These are phyloP conservation scores for Lasioglossum baleicum DNA, from an alignment of 1,140 invertebrate species.

Conservation along the genomic window DNA sequence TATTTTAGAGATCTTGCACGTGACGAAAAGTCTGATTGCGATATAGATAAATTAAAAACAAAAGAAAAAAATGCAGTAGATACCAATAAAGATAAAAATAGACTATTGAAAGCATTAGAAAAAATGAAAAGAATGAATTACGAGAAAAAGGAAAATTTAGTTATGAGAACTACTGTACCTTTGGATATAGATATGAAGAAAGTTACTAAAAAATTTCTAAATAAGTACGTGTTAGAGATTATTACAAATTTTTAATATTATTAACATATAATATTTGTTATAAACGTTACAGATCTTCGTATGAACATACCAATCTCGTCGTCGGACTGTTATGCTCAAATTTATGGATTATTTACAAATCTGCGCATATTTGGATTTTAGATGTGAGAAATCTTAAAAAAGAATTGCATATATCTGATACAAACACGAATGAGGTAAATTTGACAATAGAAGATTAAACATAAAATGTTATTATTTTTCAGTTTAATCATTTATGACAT, in stretches of 20 bases:
- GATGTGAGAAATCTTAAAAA: conserved; percentile 55
- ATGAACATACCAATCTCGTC: conserved; percentile 40
- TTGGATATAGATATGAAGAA: conserved; percentile 60
- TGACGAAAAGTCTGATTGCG: conserved; percentile 36
- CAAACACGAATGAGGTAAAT: conserved; percentile 48
- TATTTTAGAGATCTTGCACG: conserved; percentile 74
- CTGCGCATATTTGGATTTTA: conserved; percentile 63
- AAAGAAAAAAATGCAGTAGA: conserved; percentile 44
- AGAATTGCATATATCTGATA: conserved; percentile 49
- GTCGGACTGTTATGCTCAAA: conserved; percentile 62
- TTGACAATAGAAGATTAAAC: background rate
- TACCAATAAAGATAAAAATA: conserved; percentile 58
- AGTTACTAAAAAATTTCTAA: conserved; percentile 46
- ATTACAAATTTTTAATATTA: conserved; percentile 12
- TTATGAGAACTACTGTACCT: conserved; percentile 58
- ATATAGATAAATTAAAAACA: background rate
- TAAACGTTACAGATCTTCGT: conserved; percentile 44
- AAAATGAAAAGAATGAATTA: conserved; percentile 64
- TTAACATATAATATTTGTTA: conserved; percentile 20
- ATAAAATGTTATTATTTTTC: too few relatives aligned
- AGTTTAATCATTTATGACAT: too few relatives aligned
- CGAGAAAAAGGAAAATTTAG: conserved; percentile 50
- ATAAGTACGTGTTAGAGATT: conserved; percentile 31
- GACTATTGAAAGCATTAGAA: conserved; percentile 61
- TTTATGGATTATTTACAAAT: conserved; percentile 64